Evolutionary conservation across 2,113 vertebrate species (phyloP).

Genomic region (Crotalus tigris): DNA sequence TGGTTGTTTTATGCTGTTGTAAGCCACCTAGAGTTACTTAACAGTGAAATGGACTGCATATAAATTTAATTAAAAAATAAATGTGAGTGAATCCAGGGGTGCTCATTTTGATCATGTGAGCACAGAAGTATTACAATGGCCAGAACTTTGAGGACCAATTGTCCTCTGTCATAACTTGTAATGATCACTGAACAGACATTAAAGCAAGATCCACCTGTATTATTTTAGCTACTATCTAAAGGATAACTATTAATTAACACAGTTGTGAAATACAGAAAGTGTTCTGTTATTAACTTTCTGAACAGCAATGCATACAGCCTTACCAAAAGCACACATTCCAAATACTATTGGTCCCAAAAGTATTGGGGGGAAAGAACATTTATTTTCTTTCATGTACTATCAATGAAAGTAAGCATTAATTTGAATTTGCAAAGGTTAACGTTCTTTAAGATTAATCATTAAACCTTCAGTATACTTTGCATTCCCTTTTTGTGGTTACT

Average conservation of each 20-base stretch:
- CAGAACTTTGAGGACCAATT: not conserved
- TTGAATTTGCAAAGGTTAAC: not conserved
- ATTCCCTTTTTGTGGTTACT: not conserved
- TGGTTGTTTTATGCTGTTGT: not conserved
- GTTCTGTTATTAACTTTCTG: not conserved
- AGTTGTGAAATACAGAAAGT: not conserved
- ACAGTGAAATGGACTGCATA: not conserved
- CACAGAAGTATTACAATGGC: not conserved
- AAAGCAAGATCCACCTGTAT: not conserved
- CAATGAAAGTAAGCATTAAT: not conserved
- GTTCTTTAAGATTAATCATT: not conserved
- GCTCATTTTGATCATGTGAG: not conserved
- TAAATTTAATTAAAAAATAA: not conserved
- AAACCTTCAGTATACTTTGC: not conserved
- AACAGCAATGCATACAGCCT: not conserved
- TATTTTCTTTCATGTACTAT: not conserved
- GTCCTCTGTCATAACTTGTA: not conserved
- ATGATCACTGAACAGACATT: not conserved
- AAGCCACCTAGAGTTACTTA: not conserved
- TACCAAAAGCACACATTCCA: not conserved
- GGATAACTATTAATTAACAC: not conserved
- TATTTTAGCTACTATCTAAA: not conserved
- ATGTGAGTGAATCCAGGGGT: not conserved
- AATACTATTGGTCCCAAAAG: not conserved
- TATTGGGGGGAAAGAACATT: not conserved